Evolutionary conservation across 2,113 vertebrate species (phyloP), one percentile per base, ranked within the genome.

Genomic region (Halcyon malimbica): DNA sequence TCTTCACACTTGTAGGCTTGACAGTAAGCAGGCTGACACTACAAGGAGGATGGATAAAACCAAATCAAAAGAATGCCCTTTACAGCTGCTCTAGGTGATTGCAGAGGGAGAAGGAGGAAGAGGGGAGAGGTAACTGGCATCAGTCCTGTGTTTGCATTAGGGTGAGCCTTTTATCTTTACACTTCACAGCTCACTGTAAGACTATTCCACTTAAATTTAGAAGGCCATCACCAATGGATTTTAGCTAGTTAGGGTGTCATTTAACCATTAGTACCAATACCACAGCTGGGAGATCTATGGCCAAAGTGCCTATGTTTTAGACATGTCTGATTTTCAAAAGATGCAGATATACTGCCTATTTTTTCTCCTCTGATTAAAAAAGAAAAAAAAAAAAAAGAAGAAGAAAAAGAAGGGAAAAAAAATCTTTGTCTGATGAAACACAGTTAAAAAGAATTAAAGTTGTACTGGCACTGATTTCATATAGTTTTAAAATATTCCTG

Each of bases 1-100:
- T 48, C 68, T 82, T 94, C 44, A 60, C 51, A 86, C 73, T 41
- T 73, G 39, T 28, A 84, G 82, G 77, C 67, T 89, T 95, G 92
- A 87, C 56, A 86, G 65, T 87, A 95, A 97, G 89, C 80, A 96
- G 69, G 59, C 74, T 96, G 85, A 73, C 87, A 76, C 76, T 73
- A 81, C 74, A 86, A 86, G 82, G 53, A 83, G 20, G 82, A 76
- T 9, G 29, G 89, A 93, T 54, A 90, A 91, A 94, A 96, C 77
- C 6, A 9, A 94, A 95, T 85, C 74, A 92, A 78, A 94, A 94
- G 44, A 88, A 57, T 64, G 42, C 19, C 54, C 48, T 86, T 59
- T 79, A 69, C 69, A 73, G 60, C 70, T 86, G 24, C 48, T 83
- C 23, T 76, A 57, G 37, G 35, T 73, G 24, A 44, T 28, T 16